Conservation (phyloP, 2,888 invertebrate species). For the Ophioninae sp. region DNA sequence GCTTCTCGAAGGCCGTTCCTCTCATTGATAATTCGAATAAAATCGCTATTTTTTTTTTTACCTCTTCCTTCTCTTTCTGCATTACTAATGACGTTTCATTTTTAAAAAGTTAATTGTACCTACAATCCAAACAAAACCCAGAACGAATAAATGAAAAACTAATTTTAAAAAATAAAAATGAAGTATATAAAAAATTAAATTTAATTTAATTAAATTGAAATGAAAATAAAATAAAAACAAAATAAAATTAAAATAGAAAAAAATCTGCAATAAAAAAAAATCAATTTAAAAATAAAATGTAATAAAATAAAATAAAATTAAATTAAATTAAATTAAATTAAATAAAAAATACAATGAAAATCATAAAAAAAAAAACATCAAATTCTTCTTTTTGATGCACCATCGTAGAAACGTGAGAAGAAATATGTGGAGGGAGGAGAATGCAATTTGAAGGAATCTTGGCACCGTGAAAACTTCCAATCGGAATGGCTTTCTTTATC, state of each 20-base stretch:
- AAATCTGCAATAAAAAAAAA: too few relatives aligned
- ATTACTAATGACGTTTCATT: not conserved
- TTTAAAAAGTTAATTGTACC: not conserved
- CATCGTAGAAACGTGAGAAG: not conserved
- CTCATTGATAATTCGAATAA: not conserved
- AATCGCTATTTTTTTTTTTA: not conserved
- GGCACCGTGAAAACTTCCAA: not conserved
- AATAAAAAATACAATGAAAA: too few relatives aligned
- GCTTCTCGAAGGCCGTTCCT: not conserved
- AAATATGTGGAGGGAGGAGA: not conserved
- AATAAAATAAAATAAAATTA: too few relatives aligned
- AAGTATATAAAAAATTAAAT: too few relatives aligned
- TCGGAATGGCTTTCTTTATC: conserved; percentile 49
- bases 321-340: too few relatives aligned
- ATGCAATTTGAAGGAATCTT: conserved; percentile 9
- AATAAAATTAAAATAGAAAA: too few relatives aligned
- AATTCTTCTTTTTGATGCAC: not conserved
- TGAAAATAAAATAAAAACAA: too few relatives aligned
- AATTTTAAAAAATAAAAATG: too few relatives aligned
- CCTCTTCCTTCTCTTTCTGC: not conserved
- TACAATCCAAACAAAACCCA: not conserved
- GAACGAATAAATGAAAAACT: too few relatives aligned
- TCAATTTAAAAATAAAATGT: too few relatives aligned
- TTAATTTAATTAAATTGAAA: too few relatives aligned
- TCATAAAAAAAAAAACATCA: not conserved